phyloP scores from a whole-genome alignment of 2,888 invertebrate species.

The Himalopsyche anomala region DNA sequence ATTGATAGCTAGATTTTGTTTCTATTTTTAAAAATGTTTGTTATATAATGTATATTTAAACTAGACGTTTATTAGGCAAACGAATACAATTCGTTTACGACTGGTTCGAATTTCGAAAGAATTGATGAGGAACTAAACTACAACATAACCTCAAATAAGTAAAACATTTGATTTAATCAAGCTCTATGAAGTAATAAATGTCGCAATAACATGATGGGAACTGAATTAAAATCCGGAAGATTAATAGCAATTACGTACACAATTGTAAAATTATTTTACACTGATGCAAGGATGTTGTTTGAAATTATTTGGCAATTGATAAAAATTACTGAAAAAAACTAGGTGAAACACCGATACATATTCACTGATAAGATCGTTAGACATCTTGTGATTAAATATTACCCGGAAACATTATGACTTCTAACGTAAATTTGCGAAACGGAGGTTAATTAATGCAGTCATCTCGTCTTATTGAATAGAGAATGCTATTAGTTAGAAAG shows the following conservation, averaged over 20 bases:
- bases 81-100: no score
- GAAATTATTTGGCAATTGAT: constrained; percentile 23
- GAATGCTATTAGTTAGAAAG: constrained; percentile 42
- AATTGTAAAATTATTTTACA: neutral
- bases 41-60: no score
- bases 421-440: neutral
- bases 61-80: no score
- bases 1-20: no score
- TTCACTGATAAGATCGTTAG: constrained; percentile 9
- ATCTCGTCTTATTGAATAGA: constrained; percentile 19
- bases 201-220: neutral
- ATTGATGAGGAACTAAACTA: neutral
- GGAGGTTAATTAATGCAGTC: constrained; percentile 3
- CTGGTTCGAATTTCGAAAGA: no score
- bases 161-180: neutral
- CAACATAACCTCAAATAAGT: constrained; percentile 17
- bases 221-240: neutral
- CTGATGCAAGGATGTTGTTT: neutral
- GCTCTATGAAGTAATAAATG: neutral
- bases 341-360: constrained; percentile 41
- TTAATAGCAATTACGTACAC: neutral
- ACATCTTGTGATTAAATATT: constrained; percentile 7
- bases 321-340: constrained; percentile 28
- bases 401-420: neutral
- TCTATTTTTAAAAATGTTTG: no score